Evolutionary conservation across 2,888 invertebrate genomes (phyloP).

Genomic region (Crepidodera aurea): DNA sequence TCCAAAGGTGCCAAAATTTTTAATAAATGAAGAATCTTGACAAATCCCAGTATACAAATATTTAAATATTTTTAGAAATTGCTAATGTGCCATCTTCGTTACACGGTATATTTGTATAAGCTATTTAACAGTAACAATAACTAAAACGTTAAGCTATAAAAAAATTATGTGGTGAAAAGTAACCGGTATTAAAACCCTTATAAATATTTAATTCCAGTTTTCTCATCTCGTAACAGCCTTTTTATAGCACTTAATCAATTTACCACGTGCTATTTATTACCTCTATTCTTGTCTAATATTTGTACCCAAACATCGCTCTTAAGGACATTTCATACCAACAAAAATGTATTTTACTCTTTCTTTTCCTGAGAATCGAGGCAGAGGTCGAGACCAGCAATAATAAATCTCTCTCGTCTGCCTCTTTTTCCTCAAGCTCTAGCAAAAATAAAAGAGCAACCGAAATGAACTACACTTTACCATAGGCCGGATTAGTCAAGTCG

Average conservation of each 20-base stretch:
- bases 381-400: conserved; percentile 23
- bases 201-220: not conserved
- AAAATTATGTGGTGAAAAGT: no score
- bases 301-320: conserved; percentile 16
- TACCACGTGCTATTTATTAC: conserved; percentile 19
- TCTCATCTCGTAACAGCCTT: not conserved
- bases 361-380: conserved; percentile 13
- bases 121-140: no score
- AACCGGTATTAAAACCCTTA: not conserved
- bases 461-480: conserved; percentile 2
- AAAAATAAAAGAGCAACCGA: conserved; percentile 1
- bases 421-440: not conserved
- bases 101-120: no score
- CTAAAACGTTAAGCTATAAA: no score
- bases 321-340: conserved; percentile 22
- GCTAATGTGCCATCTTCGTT: no score
- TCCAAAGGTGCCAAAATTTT: no score
- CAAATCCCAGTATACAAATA: no score
- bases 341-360: conserved; percentile 24
- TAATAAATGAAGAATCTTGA: no score
- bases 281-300: conserved; percentile 25
- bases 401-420: conserved; percentile 21
- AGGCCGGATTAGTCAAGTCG: not conserved
- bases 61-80: no score
- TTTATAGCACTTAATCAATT: conserved; percentile 17